phyloP scores from a whole-genome alignment of 2,113 vertebrate species.

The Phocoena sinus region DNA sequence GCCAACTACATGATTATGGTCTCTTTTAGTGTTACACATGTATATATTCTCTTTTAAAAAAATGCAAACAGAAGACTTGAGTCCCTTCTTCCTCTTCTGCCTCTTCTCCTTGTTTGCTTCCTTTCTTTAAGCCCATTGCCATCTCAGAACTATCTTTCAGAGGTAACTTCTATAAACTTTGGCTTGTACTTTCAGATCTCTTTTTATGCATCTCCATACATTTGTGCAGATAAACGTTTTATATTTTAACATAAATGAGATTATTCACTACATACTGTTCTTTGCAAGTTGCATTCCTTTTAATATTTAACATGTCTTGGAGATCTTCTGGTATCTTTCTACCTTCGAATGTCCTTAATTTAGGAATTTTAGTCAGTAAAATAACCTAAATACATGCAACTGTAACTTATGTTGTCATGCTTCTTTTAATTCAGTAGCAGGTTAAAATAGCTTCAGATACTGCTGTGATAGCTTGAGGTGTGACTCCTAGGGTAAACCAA shows the following conservation, averaged over 20 bases:
- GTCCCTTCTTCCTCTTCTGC: neutral
- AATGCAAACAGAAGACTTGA: neutral
- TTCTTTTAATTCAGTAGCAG: neutral
- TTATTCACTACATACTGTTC: neutral
- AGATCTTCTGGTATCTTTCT: neutral
- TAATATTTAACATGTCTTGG: neutral
- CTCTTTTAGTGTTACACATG: neutral
- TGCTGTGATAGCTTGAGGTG: neutral
- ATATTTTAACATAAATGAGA: neutral
- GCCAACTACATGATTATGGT: neutral
- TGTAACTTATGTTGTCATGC: neutral
- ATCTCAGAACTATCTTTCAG: neutral
- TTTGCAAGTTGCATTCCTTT: neutral
- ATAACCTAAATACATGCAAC: neutral
- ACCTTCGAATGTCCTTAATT: neutral
- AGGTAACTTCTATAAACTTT: neutral
- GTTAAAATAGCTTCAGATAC: neutral
- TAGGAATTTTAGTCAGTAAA: constrained; percentile 2
- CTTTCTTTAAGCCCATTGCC: neutral
- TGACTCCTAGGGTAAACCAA: neutral
- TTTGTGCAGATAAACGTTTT: neutral
- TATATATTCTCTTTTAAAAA: neutral
- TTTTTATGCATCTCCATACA: neutral
- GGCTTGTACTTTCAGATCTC: neutral
- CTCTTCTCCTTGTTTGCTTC: neutral